Conservation (phyloP, 2,113 vertebrate genomes). For the Lampris incognitus region DNA sequence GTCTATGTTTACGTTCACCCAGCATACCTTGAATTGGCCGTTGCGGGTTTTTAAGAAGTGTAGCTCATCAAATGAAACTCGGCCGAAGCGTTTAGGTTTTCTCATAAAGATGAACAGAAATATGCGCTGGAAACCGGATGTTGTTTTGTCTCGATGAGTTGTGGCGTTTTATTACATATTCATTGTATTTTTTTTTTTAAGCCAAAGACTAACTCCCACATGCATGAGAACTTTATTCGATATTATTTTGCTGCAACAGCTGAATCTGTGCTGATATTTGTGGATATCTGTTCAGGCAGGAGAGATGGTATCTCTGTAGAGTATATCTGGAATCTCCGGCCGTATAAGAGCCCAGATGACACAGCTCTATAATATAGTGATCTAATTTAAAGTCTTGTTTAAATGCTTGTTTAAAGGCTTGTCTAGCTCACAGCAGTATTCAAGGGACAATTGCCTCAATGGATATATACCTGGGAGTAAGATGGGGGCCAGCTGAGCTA, state of each 20-base stretch:
- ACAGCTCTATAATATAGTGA: conserved; percentile 12
- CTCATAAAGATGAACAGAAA: no score
- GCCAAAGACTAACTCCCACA: no score
- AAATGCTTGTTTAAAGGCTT: neutral
- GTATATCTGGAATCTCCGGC: neutral
- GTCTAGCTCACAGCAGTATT: neutral
- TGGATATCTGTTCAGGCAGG: no score
- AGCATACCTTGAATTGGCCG: no score
- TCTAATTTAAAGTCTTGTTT: neutral
- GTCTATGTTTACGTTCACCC: neutral
- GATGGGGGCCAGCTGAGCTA: conserved; percentile 72
- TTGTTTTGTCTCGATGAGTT: neutral
- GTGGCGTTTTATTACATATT: neutral
- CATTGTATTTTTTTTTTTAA: no score
- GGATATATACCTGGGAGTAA: conserved; percentile 20
- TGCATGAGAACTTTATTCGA: no score
- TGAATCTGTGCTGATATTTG: no score
- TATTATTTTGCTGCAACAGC: no score
- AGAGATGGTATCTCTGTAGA: neutral
- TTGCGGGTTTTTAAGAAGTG: no score
- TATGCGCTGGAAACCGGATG: neutral
- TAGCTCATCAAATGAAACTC: no score
- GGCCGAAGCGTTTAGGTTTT: no score
- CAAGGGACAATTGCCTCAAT: conserved; percentile 10
- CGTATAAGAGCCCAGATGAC: neutral